Evolutionary conservation across 2,113 vertebrate species (phyloP).

Genomic region (Atrichornis clamosus): DNA sequence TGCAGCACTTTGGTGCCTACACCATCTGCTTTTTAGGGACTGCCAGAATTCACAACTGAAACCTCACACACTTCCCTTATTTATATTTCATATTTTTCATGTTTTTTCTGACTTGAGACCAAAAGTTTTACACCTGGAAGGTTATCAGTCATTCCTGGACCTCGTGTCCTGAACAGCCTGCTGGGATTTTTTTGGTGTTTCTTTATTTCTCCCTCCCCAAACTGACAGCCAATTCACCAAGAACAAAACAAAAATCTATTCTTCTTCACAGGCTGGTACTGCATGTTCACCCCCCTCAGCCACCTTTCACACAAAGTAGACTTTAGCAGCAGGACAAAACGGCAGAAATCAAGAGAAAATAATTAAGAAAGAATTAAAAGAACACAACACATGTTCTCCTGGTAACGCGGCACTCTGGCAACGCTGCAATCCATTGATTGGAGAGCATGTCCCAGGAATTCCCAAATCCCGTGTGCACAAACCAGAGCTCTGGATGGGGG

Average conservation of each 20-base stretch:
- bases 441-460: slow-evolving; percentile 22
- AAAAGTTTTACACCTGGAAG: background rate
- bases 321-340: background rate
- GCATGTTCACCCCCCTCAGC: background rate
- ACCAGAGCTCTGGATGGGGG: background rate
- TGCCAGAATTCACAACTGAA: background rate
- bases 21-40: background rate
- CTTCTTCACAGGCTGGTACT: background rate
- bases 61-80: background rate
- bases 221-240: background rate
- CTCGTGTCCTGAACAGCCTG: background rate
- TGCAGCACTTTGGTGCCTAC: background rate
- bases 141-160: background rate
- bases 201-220: background rate
- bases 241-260: background rate
- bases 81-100: background rate
- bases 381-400: slow-evolving; percentile 8
- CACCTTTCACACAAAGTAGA: slow-evolving; percentile 12
- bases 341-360: background rate
- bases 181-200: background rate
- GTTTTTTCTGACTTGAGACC: background rate
- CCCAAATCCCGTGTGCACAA: slow-evolving; percentile 16
- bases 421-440: background rate
- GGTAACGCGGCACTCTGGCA: background rate
- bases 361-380: slow-evolving; percentile 64